A percentile compares a stretch with the other conserved stretches of the same genome.
phyloP scores from a whole-genome alignment of 2,113 vertebrate genomes.

The Platycercus adscitus region DNA sequence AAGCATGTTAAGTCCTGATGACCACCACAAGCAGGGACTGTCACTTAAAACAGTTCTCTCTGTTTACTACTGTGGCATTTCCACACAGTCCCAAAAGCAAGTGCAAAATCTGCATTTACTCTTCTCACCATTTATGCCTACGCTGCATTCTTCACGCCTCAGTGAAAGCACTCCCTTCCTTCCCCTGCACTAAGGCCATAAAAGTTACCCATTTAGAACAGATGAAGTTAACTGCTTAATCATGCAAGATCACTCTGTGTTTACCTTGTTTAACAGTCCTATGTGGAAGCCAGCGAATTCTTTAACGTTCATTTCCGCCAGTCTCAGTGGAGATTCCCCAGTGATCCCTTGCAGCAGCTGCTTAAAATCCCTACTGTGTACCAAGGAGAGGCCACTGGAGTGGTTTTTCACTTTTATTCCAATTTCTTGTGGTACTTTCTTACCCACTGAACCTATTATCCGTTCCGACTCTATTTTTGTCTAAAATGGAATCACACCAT shows the following conservation, averaged over 20 bases:
- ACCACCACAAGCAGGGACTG: background rate
- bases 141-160: background rate
- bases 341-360: slow-evolving; percentile 85
- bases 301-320: slow-evolving; percentile 84
- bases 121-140: background rate
- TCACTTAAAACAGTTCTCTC: background rate
- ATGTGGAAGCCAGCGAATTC: slow-evolving; percentile 88
- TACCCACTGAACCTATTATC: slow-evolving; percentile 89
- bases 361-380: slow-evolving; percentile 82
- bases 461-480: slow-evolving; percentile 89
- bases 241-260: background rate
- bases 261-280: slow-evolving; percentile 88
- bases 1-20: background rate
- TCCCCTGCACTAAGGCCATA: background rate
- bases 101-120: background rate
- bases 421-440: slow-evolving; percentile 86
- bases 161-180: background rate
- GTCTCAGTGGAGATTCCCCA: slow-evolving; percentile 78
- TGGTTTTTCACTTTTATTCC: slow-evolving; percentile 90
- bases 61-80: background rate
- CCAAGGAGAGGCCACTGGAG: slow-evolving; percentile 79
- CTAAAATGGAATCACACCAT: slow-evolving; percentile 75
- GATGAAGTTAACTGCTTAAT: background rate
- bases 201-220: background rate
- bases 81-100: background rate